Percentiles rank a stretch among this genome's conserved stretches.
Conservation (phyloP, 1,140 invertebrate species). For the Drepana arcuata region DNA sequence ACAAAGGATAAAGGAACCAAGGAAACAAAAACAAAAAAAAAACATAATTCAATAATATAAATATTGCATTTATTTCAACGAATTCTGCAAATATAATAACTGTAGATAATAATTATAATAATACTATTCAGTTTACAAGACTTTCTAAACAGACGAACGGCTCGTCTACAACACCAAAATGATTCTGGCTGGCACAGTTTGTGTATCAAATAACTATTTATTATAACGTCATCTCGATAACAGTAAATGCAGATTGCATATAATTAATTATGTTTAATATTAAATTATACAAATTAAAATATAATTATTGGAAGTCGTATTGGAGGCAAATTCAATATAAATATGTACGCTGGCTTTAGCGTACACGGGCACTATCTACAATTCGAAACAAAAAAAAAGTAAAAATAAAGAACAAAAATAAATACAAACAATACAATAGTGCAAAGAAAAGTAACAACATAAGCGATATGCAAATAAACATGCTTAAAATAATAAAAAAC, state of each 20-base stretch:
- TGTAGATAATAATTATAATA: constrained; percentile 70
- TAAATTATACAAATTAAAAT: constrained; percentile 64
- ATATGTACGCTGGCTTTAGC: constrained; percentile 23
- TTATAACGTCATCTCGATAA: constrained; percentile 55
- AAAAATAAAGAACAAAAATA: constrained; percentile 67
- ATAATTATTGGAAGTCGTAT: constrained; percentile 61
- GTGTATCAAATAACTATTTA: constrained; percentile 46
- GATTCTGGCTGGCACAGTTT: constrained; percentile 61
- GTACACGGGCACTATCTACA: constrained; percentile 38
- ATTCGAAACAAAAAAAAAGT: constrained; percentile 47
- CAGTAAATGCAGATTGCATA: constrained; percentile 67
- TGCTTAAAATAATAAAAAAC: constrained; percentile 18
- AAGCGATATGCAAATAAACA: constrained; percentile 64
- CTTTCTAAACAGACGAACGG: no score
- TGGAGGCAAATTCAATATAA: constrained; percentile 52
- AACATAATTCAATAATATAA: constrained; percentile 70
- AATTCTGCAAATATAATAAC: constrained; percentile 70
- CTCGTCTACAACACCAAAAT: no score
- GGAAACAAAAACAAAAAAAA: constrained; percentile 57
- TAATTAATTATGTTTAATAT: constrained; percentile 52
- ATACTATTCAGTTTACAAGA: constrained; percentile 68
- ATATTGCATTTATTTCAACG: constrained; percentile 72
- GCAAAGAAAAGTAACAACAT: constrained; percentile 43
- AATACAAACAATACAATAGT: constrained; percentile 67
- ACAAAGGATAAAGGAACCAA: constrained; percentile 62